phyloP scores from a whole-genome alignment of 2,113 vertebrate species.

The Stigmatopora argus region DNA sequence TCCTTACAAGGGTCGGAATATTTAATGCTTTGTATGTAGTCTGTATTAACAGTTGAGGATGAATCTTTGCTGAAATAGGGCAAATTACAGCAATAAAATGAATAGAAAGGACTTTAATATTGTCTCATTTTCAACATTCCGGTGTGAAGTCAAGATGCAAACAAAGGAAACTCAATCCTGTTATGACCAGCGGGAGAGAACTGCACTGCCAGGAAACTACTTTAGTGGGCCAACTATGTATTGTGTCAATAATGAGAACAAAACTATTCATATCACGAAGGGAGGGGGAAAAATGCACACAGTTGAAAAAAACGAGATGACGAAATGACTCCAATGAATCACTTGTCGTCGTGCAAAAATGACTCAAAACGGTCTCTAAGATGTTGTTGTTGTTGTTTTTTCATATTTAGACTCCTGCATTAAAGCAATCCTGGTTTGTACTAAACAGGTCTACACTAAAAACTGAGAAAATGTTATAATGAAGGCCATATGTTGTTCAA shows the following conservation, averaged over 20 bases:
- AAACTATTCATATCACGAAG: constrained; percentile 15
- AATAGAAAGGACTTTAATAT: neutral
- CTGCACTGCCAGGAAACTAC: neutral
- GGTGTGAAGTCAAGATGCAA: neutral
- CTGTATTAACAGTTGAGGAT: no score
- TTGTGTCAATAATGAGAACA: constrained; percentile 23
- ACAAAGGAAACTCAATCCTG: neutral
- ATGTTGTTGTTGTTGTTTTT: no score
- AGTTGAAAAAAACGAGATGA: constrained; percentile 13
- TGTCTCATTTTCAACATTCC: neutral
- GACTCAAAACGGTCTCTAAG: constrained; percentile 35
- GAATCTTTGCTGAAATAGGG: no score
- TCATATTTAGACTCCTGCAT: no score
- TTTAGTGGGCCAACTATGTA: neutral
- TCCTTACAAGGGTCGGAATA: no score
- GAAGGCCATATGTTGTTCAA: no score
- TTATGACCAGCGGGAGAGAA: neutral
- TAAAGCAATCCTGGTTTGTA: no score
- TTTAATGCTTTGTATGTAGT: no score
- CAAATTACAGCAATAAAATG: no score
- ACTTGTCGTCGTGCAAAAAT: constrained; percentile 26
- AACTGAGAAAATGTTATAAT: no score
- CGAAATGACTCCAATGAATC: constrained; percentile 13
- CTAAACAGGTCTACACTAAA: no score
- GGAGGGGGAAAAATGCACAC: neutral